These are phyloP conservation scores for Zaprionus gabonicus DNA, from an alignment of 1,140 invertebrate species.

Conservation along the genomic window DNA sequence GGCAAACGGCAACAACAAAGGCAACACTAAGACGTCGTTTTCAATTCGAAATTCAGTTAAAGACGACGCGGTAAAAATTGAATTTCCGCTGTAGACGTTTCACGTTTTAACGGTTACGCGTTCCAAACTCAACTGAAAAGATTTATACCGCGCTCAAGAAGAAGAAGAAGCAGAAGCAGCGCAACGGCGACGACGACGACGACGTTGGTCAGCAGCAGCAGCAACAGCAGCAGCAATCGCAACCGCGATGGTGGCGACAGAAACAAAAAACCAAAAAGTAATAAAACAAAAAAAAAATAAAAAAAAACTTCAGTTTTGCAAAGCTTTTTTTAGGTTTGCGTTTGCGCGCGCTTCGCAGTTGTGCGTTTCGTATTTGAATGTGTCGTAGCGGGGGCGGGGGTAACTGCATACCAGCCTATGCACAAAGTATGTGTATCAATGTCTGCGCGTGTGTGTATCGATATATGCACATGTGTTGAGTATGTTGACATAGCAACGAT, in stretches of 20 bases:
- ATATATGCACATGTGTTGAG: conserved; percentile 29
- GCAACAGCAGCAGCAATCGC: conserved; percentile 34
- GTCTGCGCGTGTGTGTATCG: conserved; percentile 1
- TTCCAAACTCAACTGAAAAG: conserved; percentile 84
- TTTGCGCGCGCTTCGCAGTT: conserved; percentile 40
- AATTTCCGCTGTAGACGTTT: conserved; percentile 62
- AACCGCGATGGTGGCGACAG: conserved; percentile 30
- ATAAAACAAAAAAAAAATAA: conserved; percentile 18
- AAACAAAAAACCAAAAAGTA: conserved; percentile 25
- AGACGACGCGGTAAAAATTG: conserved; percentile 22
- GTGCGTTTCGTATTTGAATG: conserved; percentile 42
- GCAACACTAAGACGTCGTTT: conserved; percentile 21
- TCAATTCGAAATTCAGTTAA: conserved; percentile 26
- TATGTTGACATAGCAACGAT: conserved; percentile 45
- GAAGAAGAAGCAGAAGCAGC: conserved; percentile 56
- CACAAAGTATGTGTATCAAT: conserved; percentile 1
- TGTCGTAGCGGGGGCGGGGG: background rate
- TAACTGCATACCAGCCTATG: conserved; percentile 14
- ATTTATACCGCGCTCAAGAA: conserved; percentile 81
- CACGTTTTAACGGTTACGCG: conserved; percentile 82
- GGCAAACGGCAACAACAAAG: no score
- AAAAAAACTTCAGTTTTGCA: conserved; percentile 74
- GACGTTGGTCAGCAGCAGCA: conserved; percentile 15
- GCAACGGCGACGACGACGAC: conserved; percentile 10
- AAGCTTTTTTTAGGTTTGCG: conserved; percentile 60